Base-by-base conservation (phyloP, 2,797 vertebrate species). In the Gypaetus barbatus region DNA sequence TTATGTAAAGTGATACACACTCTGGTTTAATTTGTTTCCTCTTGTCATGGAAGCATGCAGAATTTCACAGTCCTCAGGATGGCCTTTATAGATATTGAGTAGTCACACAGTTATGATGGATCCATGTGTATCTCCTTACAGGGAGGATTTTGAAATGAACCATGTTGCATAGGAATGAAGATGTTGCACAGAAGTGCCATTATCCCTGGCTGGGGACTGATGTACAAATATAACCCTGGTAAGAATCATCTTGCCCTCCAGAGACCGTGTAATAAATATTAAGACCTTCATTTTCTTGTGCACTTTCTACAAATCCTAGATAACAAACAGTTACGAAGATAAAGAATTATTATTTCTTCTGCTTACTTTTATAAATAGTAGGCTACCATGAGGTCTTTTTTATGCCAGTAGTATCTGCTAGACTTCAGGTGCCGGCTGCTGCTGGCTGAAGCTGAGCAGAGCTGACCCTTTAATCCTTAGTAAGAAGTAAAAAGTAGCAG, bases 91-190 rank as follows among this genome's bases (percentile, higher is more conserved):
- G 43, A n/a, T 49, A 30, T 2, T 17, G 6, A 37, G 18, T n/a
- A n/a, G 19, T 78, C 7, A 28, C 6, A 11, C 6, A 37, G 8
- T 30, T 85, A n/a, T 22, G 48, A n/a, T 0, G 1, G n/a, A 63
- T 73, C 31, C 23, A 16, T 16, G 14, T 46, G 11, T 37, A n/a
- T 25, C 28, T 79, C 19, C 68, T 82, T n/a, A n/a, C 7, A 79
- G 44, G 15, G 30, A 43, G 9, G 58, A 52, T 35, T 66, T 65
- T n/a, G 39, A 76, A 37, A 27, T 64, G 18, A 48, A 68, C 21
- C 11, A 3, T 13, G 15, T 22, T 63, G 25, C 19, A 37, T 0
- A n/a, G 11, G 39, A 76, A 64, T 37, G 13, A 68, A 56, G 35
- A 44, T n/a, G 22, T 41, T 64, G 33, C 54, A 68, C 31, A 41